A percentile compares a stretch with the other conserved stretches of the same genome.
phyloP scores from a whole-genome alignment of 2,888 invertebrate genomes.

The Acleris emargana region DNA sequence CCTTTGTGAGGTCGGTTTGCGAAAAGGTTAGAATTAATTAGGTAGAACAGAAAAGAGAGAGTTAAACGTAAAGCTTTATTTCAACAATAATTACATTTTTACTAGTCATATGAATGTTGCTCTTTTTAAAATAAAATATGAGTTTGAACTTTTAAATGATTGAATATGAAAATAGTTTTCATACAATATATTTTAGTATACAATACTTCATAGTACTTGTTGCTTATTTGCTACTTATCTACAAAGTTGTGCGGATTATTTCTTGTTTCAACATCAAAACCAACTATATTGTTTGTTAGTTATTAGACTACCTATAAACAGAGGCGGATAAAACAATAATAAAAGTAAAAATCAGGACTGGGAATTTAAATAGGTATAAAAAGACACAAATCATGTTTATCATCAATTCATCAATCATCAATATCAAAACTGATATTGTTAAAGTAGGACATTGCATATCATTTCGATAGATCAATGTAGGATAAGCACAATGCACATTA shows the following conservation, averaged over 20 bases:
- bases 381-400: too few relatives aligned
- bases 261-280: too few relatives aligned
- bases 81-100: constrained; percentile 74
- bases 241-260: too few relatives aligned
- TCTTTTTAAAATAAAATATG: constrained; percentile 5
- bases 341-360: too few relatives aligned
- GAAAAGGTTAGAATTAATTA: too few relatives aligned
- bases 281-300: too few relatives aligned
- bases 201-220: constrained; percentile 25
- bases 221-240: constrained; percentile 36
- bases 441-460: neutral
- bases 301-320: too few relatives aligned
- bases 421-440: too few relatives aligned
- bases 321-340: too few relatives aligned
- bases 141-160: constrained; percentile 3
- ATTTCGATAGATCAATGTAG: neutral
- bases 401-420: too few relatives aligned
- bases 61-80: constrained; percentile 70
- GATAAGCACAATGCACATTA: constrained; percentile 7
- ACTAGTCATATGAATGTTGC: constrained; percentile 52
- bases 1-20: too few relatives aligned
- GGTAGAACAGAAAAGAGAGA: constrained; percentile 1
- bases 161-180: constrained; percentile 12
- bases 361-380: too few relatives aligned
- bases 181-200: constrained; percentile 11